phyloP scores from a whole-genome alignment of 1,140 invertebrate species.

The Drosophila azteca region DNA sequence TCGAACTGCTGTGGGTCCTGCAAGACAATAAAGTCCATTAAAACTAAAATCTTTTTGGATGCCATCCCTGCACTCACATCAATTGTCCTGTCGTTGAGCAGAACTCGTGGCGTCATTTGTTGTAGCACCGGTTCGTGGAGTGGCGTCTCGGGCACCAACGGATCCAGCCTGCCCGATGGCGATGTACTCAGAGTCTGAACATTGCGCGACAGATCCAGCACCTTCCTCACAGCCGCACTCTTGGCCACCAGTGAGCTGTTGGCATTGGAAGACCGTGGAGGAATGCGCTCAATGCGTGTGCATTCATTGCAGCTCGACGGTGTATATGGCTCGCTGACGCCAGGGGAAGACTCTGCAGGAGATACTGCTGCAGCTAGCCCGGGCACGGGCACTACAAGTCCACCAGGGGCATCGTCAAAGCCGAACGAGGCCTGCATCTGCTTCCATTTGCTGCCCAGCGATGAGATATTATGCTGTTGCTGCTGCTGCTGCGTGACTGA shows the following conservation, averaged over 20 bases:
- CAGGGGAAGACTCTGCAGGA: conserved; percentile 29
- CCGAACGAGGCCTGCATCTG: conserved; percentile 65
- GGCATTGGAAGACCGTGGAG: conserved; percentile 25
- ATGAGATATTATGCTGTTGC: conserved; percentile 43
- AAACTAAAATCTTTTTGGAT: too few relatives aligned
- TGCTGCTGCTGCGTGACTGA: background rate
- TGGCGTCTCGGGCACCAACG: conserved; percentile 46
- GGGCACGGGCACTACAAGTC: too few relatives aligned
- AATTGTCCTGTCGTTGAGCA: conserved; percentile 56
- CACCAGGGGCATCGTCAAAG: conserved; percentile 42
- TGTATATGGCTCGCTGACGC: conserved; percentile 32
- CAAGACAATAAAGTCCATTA: background rate
- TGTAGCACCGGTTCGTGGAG: conserved; percentile 14
- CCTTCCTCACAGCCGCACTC: conserved; percentile 64
- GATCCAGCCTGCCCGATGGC: conserved; percentile 75
- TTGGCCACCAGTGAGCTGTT: conserved; percentile 51
- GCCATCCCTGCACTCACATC: conserved; percentile 14
- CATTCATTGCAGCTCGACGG: conserved; percentile 57
- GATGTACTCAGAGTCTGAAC: conserved; percentile 76
- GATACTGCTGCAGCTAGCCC: background rate
- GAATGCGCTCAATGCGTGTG: conserved; percentile 61
- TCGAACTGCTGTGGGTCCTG: conserved; percentile 43
- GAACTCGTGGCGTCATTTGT: conserved; percentile 39
- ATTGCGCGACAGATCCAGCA: conserved; percentile 67
- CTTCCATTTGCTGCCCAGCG: conserved; percentile 71